Conservation (phyloP, 2,113 vertebrate species). For the Dinomys branickii region DNA sequence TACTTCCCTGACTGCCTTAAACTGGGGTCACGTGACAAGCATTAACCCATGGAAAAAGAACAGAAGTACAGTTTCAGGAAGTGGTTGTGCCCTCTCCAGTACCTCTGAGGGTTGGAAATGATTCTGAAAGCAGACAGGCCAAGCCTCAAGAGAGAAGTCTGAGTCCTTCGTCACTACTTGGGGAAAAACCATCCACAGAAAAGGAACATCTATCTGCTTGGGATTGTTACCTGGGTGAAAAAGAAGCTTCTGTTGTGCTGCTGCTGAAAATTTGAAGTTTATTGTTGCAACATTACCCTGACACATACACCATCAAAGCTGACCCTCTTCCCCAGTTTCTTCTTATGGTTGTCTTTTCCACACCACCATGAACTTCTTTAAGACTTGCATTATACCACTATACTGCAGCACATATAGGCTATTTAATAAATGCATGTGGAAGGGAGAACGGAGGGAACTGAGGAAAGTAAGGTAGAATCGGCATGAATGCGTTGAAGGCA, state of each 20-base stretch:
- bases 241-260: slow-evolving; percentile 33
- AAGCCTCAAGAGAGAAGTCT: not conserved
- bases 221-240: slow-evolving; percentile 25
- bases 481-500: not conserved
- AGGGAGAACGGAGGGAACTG: not conserved
- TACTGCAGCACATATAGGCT: not conserved
- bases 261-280: not conserved
- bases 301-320: not conserved
- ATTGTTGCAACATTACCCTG: not conserved
- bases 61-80: not conserved
- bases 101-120: not conserved
- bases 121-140: slow-evolving; percentile 11
- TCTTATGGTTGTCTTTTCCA: not conserved
- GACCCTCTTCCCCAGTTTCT: not conserved
- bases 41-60: not conserved
- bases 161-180: not conserved
- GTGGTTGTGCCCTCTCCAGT: not conserved
- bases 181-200: not conserved
- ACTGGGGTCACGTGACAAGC: not conserved
- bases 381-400: not conserved
- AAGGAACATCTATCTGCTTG: slow-evolving; percentile 50
- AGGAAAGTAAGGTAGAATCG: not conserved
- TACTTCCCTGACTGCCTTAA: not conserved
- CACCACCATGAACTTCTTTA: not conserved
- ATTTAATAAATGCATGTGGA: slow-evolving; percentile 21